Percentiles rank a stretch among this genome's conserved stretches.
Evolutionary conservation across 2,797 vertebrate species (phyloP).

Genomic region (Eremophila alpestris): DNA sequence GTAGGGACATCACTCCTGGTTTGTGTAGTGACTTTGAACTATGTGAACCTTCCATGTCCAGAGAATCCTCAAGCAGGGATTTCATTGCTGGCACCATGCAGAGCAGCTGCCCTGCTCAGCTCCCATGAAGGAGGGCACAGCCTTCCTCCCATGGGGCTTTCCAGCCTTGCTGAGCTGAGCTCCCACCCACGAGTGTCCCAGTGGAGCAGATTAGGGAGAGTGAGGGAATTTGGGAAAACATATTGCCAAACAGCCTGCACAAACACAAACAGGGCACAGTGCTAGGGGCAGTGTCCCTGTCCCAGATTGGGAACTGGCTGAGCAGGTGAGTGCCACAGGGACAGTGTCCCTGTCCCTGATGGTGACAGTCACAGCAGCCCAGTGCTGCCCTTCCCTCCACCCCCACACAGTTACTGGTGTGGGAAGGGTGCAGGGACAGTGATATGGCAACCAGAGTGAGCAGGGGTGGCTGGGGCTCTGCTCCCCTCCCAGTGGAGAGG

Average conservation of each 20-base stretch:
- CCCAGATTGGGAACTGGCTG: background rate
- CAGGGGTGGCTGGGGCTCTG: background rate
- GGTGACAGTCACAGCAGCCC: background rate
- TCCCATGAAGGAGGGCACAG: background rate
- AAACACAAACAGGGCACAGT: no score
- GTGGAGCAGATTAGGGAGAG: background rate
- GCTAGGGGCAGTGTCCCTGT: background rate
- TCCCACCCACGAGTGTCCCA: background rate
- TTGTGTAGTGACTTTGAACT: background rate
- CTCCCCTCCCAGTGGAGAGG: background rate
- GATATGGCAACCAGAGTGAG: background rate
- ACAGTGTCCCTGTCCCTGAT: background rate
- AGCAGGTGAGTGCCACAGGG: background rate
- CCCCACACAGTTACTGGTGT: background rate
- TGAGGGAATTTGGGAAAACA: background rate
- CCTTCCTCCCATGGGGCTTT: background rate
- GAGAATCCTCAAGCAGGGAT: background rate
- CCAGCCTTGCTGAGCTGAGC: background rate
- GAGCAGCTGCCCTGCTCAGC: fast-evolving
- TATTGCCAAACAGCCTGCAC: background rate
- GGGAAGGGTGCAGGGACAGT: background rate
- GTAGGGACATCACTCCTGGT: fast-evolving
- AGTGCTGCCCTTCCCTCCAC: background rate
- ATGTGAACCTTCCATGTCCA: fast-evolving
- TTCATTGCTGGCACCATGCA: fast-evolving